phyloP scores from a whole-genome alignment of 1,140 invertebrate species.

The Acyrthosiphon pisum region DNA sequence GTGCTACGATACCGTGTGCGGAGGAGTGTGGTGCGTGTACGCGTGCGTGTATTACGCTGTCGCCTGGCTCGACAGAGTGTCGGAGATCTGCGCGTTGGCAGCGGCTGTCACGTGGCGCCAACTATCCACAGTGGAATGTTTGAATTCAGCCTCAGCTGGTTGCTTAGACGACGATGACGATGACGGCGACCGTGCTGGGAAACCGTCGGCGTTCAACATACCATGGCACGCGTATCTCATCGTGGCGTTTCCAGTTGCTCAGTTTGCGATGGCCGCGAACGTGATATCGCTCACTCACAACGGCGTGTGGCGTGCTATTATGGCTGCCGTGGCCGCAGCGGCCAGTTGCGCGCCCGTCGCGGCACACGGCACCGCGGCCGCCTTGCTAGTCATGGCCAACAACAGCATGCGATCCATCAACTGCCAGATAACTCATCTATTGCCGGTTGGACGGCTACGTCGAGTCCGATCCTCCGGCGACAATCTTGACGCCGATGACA shows the following conservation, averaged over 20 bases:
- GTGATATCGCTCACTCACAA: background rate
- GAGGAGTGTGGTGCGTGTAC: slow-evolving; percentile 37
- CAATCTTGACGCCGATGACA: background rate
- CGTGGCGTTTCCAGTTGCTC: background rate
- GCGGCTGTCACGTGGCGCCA: slow-evolving; percentile 27
- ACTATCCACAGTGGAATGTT: background rate
- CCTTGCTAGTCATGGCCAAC: background rate
- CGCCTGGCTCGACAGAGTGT: slow-evolving; percentile 18
- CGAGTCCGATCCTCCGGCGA: background rate
- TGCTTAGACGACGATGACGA: background rate
- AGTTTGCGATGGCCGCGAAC: background rate
- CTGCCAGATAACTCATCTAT: background rate
- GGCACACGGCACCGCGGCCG: background rate
- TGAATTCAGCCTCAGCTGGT: background rate
- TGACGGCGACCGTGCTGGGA: background rate
- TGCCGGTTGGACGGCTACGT: background rate
- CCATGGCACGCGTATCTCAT: slow-evolving; percentile 19
- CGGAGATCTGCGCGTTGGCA: background rate
- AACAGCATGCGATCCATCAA: slow-evolving; percentile 34
- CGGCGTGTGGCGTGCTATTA: background rate
- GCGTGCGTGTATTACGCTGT: slow-evolving; percentile 49
- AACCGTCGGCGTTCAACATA: background rate
- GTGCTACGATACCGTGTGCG: slow-evolving; percentile 41
- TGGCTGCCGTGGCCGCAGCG: background rate
- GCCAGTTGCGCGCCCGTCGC: slow-evolving; percentile 26